These are phyloP conservation scores for Brachionus rotundiformis DNA, from an alignment of 1,140 invertebrate genomes.

Conservation along the genomic window DNA sequence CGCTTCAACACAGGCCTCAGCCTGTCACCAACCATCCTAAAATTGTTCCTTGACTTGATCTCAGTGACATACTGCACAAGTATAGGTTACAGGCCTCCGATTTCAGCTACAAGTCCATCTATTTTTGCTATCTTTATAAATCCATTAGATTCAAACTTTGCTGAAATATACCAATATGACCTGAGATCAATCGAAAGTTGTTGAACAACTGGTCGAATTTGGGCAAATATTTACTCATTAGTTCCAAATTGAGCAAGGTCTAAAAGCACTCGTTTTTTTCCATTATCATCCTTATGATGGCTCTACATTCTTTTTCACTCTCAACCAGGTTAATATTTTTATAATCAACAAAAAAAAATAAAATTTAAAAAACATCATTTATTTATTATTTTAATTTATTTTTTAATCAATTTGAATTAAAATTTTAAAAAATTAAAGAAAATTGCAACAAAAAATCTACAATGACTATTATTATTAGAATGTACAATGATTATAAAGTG, in stretches of 20 bases:
- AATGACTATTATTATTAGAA: too few species aligned
- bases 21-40: not conserved
- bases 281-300: not conserved
- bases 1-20: not conserved
- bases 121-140: not conserved
- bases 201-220: not conserved
- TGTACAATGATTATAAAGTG: too few species aligned
- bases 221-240: conserved; percentile 23
- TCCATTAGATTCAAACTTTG: conserved; percentile 41
- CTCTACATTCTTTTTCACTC: not conserved
- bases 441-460: too few species aligned
- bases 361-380: too few species aligned
- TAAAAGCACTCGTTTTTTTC: not conserved
- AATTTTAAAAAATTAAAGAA: too few species aligned
- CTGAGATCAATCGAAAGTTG: conserved; percentile 10
- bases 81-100: not conserved
- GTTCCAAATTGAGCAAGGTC: not conserved
- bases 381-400: too few species aligned
- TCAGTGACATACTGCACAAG: not conserved
- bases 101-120: not conserved
- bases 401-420: too few species aligned
- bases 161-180: not conserved
- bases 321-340: too few species aligned
- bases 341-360: too few species aligned
- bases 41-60: not conserved